These are phyloP conservation scores for Oreonectes daqikongensis DNA, from an alignment of 2,797 vertebrate genomes.

Conservation along the genomic window DNA sequence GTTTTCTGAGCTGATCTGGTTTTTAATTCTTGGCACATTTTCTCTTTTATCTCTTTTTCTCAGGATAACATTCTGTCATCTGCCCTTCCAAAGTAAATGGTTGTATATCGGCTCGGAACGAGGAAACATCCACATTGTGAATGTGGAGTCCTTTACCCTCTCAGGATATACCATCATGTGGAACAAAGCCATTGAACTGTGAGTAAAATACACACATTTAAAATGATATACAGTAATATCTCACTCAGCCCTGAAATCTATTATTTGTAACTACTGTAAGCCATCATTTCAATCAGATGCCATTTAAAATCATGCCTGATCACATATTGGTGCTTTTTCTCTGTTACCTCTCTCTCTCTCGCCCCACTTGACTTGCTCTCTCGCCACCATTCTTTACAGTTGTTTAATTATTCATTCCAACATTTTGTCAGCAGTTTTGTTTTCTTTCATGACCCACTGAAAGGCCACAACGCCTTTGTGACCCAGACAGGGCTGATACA, in stretches of 20 bases:
- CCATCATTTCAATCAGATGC: slow-evolving; percentile 11
- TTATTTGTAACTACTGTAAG: slow-evolving; percentile 19
- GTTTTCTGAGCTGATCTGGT: background rate
- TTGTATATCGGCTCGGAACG: slow-evolving; percentile 87
- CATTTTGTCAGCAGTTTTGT: slow-evolving; percentile 68
- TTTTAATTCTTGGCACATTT: background rate
- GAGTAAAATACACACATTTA: slow-evolving; percentile 66
- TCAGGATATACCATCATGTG: slow-evolving; percentile 95
- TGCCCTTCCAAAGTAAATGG: slow-evolving; percentile 93
- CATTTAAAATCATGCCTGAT: background rate
- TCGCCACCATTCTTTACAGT: slow-evolving; percentile 65
- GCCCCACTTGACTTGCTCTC: slow-evolving; percentile 40
- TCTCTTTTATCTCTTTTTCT: slow-evolving; percentile 50
- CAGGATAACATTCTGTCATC: slow-evolving; percentile 89
- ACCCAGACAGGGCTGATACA: background rate
- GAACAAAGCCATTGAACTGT: slow-evolving; percentile 96
- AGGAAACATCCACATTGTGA: slow-evolving; percentile 90
- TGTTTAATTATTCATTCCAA: slow-evolving; percentile 78
- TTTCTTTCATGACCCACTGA: slow-evolving; percentile 33
- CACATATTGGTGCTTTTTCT: background rate
- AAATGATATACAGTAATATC: slow-evolving; percentile 21
- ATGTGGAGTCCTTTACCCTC: slow-evolving; percentile 90
- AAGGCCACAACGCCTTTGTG: slow-evolving; percentile 32
- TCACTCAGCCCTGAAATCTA: slow-evolving; percentile 23
- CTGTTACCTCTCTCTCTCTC: background rate